phyloP scores from a whole-genome alignment of 2,113 vertebrate genomes.

The Cynopterus brachyotis region DNA sequence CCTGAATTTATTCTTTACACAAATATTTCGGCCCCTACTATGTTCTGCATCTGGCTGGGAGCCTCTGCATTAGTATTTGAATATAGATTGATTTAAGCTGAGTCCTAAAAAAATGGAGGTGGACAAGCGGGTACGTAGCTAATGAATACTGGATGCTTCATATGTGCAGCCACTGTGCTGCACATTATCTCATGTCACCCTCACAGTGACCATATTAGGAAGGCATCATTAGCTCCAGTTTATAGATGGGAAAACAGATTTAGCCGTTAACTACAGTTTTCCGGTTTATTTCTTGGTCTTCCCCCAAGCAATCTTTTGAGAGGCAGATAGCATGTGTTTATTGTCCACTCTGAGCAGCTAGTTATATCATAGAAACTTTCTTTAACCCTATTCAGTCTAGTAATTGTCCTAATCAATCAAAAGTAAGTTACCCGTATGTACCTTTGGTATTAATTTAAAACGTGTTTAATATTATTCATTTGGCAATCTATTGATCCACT shows the following conservation, averaged over 20 bases:
- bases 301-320: not conserved
- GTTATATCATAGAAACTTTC: not conserved
- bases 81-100: not conserved
- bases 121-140: not conserved
- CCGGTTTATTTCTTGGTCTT: not conserved
- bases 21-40: not conserved
- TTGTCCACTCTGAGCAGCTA: not conserved
- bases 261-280: not conserved
- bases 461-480: not conserved
- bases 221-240: not conserved
- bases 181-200: not conserved
- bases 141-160: not conserved
- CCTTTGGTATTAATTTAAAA: not conserved
- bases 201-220: not conserved
- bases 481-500: not conserved
- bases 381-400: not conserved
- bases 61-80: not conserved
- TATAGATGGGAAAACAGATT: not conserved
- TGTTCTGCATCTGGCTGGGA: not conserved
- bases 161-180: not conserved
- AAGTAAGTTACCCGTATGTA: not conserved
- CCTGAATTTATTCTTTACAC: not conserved
- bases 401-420: not conserved
- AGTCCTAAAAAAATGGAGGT: not conserved
- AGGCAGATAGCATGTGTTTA: not conserved